Evolutionary conservation across 2,113 vertebrate species (phyloP).

Genomic region (Rhinopomastus cyanomelas): DNA sequence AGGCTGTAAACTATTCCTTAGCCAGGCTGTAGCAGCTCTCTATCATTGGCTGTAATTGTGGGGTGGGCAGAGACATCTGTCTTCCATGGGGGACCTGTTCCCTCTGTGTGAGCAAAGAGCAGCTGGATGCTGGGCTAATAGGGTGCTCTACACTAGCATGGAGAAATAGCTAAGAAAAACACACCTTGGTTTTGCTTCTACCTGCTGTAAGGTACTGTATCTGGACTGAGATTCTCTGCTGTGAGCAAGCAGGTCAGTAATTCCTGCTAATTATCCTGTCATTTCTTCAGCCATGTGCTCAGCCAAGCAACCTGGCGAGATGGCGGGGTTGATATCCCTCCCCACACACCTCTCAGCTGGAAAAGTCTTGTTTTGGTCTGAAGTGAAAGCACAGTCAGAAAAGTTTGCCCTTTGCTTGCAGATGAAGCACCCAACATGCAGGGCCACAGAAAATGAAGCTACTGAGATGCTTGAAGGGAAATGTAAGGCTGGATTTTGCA

Average conservation of each 20-base stretch:
- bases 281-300: neutral
- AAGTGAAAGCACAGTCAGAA: rapidly evolving
- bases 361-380: neutral
- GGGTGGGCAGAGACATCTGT: neutral
- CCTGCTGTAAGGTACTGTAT: neutral
- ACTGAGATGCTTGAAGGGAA: neutral
- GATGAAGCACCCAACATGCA: rapidly evolving
- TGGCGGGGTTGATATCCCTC: neutral
- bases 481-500: neutral
- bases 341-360: no score
- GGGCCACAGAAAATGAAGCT: neutral
- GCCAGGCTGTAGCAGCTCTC: neutral
- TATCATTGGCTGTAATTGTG: rapidly evolving
- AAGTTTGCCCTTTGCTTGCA: neutral
- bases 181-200: neutral
- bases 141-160: neutral
- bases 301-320: rapidly evolving
- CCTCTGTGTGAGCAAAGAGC: rapidly evolving
- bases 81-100: neutral
- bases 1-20: neutral
- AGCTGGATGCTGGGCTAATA: neutral
- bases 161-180: neutral
- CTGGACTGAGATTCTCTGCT: neutral
- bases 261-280: neutral
- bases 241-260: neutral